Percentiles rank a stretch among this genome's conserved stretches.
These are phyloP conservation scores for Alectoris magna DNA, from an alignment of 2,797 vertebrate species.

Conservation along the genomic window DNA sequence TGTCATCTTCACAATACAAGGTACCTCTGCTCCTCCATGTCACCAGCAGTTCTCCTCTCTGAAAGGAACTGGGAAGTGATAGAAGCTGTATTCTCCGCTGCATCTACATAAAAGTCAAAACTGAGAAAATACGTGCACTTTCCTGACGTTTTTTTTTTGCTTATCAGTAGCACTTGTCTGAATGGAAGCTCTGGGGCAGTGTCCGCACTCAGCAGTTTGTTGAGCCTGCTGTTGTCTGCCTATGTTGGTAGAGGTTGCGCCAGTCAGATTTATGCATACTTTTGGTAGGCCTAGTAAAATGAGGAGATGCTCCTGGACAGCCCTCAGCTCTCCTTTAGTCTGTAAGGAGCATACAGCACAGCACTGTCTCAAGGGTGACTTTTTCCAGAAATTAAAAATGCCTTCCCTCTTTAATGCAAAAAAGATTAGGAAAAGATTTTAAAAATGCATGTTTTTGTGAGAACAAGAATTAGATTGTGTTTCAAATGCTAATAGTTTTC, in stretches of 20 bases:
- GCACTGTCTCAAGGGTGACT: neutral
- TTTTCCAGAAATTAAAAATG: neutral
- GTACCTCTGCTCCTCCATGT: constrained; percentile 61
- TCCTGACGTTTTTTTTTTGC: neutral
- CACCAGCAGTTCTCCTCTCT: neutral
- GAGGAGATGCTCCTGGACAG: neutral
- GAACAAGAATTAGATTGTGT: neutral
- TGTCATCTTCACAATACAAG: constrained; percentile 98
- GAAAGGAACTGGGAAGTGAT: neutral
- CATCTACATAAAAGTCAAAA: neutral
- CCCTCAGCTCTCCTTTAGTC: neutral
- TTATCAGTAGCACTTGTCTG: fast-evolving
- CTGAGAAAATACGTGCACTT: neutral
- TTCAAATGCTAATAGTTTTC: neutral
- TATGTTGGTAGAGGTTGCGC: fast-evolving
- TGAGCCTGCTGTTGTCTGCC: neutral
- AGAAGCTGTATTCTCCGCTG: neutral
- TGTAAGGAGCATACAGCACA: neutral
- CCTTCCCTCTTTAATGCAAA: neutral
- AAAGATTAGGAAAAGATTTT: no score
- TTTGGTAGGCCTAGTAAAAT: neutral
- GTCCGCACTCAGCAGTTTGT: fast-evolving
- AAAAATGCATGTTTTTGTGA: fast-evolving
- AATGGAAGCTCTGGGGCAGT: neutral
- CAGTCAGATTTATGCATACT: fast-evolving